These are phyloP conservation scores for Lepidurus packardi DNA, from an alignment of 1,140 invertebrate species.

Conservation along the genomic window DNA sequence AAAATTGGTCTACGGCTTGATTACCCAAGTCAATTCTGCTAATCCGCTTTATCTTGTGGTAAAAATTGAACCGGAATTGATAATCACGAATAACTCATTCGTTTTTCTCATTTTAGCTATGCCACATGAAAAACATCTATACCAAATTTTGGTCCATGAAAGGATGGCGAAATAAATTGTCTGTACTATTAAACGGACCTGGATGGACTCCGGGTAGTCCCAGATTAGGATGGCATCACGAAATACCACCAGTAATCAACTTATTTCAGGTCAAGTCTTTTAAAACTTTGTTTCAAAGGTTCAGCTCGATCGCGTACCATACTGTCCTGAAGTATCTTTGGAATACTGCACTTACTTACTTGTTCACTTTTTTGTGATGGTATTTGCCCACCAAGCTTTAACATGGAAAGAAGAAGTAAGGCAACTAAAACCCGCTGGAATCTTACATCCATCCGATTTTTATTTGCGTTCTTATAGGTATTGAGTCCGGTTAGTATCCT, in stretches of 20 bases:
- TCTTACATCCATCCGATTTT: not conserved
- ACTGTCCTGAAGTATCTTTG: not conserved
- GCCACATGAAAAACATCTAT: slow-evolving; percentile 63
- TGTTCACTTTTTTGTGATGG: slow-evolving; percentile 60
- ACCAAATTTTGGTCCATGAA: slow-evolving; percentile 53
- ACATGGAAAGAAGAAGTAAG: slow-evolving; percentile 1
- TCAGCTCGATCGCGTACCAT: not conserved
- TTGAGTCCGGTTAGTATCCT: not conserved
- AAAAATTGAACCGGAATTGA: slow-evolving; percentile 19
- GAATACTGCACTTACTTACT: slow-evolving; percentile 65
- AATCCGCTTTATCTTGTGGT: slow-evolving; percentile 52
- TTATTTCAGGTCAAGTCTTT: slow-evolving; percentile 33
- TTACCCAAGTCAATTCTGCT: slow-evolving; percentile 49
- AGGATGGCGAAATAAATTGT: slow-evolving; percentile 58
- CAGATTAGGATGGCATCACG: slow-evolving; percentile 55
- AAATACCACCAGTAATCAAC: slow-evolving; percentile 27
- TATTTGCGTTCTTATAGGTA: not conserved
- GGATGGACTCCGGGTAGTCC: slow-evolving; percentile 79
- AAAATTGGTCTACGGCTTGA: slow-evolving; percentile 52
- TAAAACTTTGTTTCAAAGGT: slow-evolving; percentile 31
- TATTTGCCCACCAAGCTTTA: slow-evolving; percentile 44
- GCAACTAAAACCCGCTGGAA: not conserved
- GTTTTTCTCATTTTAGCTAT: slow-evolving; percentile 52
- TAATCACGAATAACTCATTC: not conserved
- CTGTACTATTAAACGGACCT: slow-evolving; percentile 72